Conservation (phyloP, 2,113 vertebrate genomes). For the Neolamprologus hecqui region DNA sequence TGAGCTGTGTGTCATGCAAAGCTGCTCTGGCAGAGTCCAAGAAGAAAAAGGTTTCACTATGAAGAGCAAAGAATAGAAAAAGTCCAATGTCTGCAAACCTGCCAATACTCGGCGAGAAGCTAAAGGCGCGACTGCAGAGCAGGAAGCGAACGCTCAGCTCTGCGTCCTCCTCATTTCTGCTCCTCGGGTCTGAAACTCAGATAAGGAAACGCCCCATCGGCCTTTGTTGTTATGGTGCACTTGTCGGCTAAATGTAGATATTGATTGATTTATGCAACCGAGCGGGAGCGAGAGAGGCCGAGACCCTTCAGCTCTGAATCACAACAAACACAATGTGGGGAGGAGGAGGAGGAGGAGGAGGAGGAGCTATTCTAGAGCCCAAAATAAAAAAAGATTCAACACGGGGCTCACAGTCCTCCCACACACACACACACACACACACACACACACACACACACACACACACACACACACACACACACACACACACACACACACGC, state of each 20-base stretch:
- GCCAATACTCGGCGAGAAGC: not conserved
- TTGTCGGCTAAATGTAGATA: slow-evolving; percentile 8
- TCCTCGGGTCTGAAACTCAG: not conserved
- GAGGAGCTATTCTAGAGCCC: not conserved
- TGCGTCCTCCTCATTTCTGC: not conserved
- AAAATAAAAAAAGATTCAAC: not conserved
- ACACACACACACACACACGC: not conserved
- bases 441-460: not conserved
- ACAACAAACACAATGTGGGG: not conserved
- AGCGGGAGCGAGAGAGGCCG: not conserved
- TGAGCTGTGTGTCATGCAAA: not conserved
- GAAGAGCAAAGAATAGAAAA: not conserved
- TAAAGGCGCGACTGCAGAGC: not conserved
- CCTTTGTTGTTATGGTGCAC: not conserved
- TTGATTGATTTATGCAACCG: slow-evolving; percentile 39
- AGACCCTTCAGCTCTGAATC: slow-evolving; percentile 26
- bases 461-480: rapidly evolving
- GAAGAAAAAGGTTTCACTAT: not conserved
- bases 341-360: not conserved
- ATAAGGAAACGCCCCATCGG: not conserved
- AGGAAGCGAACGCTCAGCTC: not conserved
- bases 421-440: not conserved
- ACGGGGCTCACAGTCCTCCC: not conserved
- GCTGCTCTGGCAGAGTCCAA: not conserved
- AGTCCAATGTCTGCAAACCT: not conserved